These are phyloP conservation scores for Pelosia muscerda DNA, from an alignment of 2,888 invertebrate species.

Conservation along the genomic window DNA sequence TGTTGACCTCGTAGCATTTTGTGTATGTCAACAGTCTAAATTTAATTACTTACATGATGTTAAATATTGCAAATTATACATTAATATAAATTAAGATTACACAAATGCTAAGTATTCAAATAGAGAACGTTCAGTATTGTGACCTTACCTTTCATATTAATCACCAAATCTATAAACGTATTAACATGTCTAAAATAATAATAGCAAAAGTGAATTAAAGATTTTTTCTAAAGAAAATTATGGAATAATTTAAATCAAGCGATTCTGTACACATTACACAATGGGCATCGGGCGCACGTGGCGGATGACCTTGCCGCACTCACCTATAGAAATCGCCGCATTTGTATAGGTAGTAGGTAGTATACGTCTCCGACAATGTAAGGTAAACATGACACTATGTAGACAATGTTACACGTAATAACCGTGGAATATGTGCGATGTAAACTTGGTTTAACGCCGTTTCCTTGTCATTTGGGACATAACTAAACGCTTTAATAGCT, in stretches of 20 bases:
- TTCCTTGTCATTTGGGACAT: slow-evolving; percentile 38
- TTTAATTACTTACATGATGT: slow-evolving; percentile 4
- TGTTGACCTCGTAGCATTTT: slow-evolving; percentile 1
- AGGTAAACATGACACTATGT: slow-evolving; percentile 58
- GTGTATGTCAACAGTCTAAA: slow-evolving; percentile 2
- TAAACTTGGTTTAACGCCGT: slow-evolving; percentile 52
- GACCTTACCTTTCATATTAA: slow-evolving; percentile 31
- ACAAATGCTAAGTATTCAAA: slow-evolving; percentile 12
- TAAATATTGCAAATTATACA: slow-evolving; percentile 23
- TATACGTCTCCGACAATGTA: slow-evolving; percentile 55
- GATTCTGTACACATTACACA: slow-evolving; percentile 57
- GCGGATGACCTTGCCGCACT: slow-evolving; percentile 70
- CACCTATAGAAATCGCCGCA: slow-evolving; percentile 56
- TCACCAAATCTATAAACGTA: slow-evolving; percentile 27
- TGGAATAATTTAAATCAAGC: slow-evolving; percentile 51
- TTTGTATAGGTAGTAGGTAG: slow-evolving; percentile 39
- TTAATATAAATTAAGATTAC: slow-evolving; percentile 11
- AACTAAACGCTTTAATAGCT: slow-evolving; percentile 37
- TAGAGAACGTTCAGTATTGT: slow-evolving; percentile 31
- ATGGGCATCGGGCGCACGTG: slow-evolving; percentile 68
- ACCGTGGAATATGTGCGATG: slow-evolving; percentile 59
- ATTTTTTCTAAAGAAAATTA: slow-evolving; percentile 35
- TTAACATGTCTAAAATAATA: slow-evolving; percentile 41
- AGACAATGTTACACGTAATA: slow-evolving; percentile 65
- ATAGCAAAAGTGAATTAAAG: slow-evolving; percentile 37